Conservation (phyloP, 1,140 invertebrate genomes). For the Argopecten irradians region DNA sequence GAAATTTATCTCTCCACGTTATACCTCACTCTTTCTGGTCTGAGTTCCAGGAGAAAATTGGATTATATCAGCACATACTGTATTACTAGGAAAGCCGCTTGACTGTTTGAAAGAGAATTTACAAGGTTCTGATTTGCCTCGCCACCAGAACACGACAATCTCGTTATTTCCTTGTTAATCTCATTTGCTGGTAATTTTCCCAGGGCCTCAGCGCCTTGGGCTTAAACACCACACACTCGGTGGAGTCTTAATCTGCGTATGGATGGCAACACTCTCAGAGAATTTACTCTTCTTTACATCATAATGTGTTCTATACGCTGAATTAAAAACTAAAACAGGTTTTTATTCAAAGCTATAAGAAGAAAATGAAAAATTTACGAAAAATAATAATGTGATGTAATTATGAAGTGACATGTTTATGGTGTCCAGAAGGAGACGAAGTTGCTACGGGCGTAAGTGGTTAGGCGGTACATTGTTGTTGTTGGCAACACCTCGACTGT, state of each 20-base stretch:
- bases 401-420: not conserved
- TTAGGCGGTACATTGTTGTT: not conserved
- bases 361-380: not conserved
- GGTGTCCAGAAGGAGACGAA: not conserved
- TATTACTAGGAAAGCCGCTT: not conserved
- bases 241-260: not conserved
- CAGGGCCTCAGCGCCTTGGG: not conserved
- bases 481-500: not conserved
- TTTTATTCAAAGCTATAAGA: not conserved
- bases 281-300: not conserved
- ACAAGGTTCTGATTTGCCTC: not conserved
- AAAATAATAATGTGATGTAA: not conserved
- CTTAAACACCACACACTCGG: not conserved
- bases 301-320: not conserved
- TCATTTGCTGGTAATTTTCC: slow-evolving; percentile 15
- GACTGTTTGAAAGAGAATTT: not conserved
- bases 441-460: not conserved
- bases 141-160: not conserved
- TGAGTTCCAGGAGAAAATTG: not conserved
- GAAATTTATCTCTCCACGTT: not conserved
- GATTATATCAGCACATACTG: not conserved
- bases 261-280: not conserved
- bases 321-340: not conserved
- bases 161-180: not conserved
- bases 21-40: not conserved